These are phyloP conservation scores for Aphrophora alni DNA, from an alignment of 2,888 invertebrate species.

Conservation along the genomic window DNA sequence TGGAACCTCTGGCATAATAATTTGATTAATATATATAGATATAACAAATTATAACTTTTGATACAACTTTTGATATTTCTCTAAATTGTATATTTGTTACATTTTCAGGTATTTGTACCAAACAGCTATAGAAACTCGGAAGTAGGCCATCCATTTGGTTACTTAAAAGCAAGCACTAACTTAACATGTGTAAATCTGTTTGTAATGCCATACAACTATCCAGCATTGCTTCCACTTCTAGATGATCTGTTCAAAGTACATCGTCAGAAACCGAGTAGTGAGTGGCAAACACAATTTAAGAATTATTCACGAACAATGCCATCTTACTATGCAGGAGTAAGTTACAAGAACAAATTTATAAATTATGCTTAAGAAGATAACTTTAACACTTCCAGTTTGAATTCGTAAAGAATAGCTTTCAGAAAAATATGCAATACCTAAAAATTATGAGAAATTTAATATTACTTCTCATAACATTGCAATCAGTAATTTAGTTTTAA, in stretches of 20 bases:
- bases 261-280: conserved; percentile 87
- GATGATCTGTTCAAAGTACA: conserved; percentile 95
- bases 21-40: too few species aligned
- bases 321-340: conserved; percentile 86
- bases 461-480: too few species aligned
- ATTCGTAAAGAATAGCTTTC: too few species aligned
- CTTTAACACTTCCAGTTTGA: neutral
- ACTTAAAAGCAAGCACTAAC: conserved; percentile 94
- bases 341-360: conserved; percentile 46
- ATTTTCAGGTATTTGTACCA: conserved; percentile 79
- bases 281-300: conserved; percentile 93
- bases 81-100: neutral
- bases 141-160: conserved; percentile 95
- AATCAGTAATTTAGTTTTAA: too few species aligned
- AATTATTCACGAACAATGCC: conserved; percentile 97
- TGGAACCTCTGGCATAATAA: too few species aligned
- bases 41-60: too few species aligned
- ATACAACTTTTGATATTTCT: too few species aligned
- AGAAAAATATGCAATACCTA: too few species aligned
- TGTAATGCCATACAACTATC: conserved; percentile 99
- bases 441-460: too few species aligned
- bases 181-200: conserved; percentile 94
- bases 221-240: conserved; percentile 86
- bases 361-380: too few species aligned
- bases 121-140: conserved; percentile 90